A percentile compares a stretch with the other conserved stretches of the same genome.
These are phyloP conservation scores for Zaprionus camerounensis DNA, from an alignment of 1,140 invertebrate genomes.

Conservation along the genomic window DNA sequence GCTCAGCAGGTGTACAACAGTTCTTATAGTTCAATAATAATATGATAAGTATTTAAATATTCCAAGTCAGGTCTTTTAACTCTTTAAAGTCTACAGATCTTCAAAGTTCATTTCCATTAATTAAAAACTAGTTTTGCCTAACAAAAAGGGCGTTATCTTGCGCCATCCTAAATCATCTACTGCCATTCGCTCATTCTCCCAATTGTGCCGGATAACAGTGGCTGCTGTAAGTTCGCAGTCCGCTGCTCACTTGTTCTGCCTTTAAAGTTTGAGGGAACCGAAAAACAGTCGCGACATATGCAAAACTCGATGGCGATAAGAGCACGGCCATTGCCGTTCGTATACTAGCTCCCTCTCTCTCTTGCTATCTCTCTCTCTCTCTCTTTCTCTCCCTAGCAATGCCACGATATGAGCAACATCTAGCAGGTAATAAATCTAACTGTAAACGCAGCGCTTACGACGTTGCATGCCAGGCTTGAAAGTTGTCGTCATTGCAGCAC, in stretches of 20 bases:
- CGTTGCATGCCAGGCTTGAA: slow-evolving; percentile 77
- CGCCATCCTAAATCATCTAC: not conserved
- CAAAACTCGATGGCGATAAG: slow-evolving; percentile 74
- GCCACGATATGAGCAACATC: slow-evolving; percentile 77
- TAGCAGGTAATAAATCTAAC: slow-evolving; percentile 81
- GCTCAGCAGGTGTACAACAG: too few relatives aligned
- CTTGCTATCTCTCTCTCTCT: not conserved
- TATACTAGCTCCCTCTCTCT: slow-evolving; percentile 1
- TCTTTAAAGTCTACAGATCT: not conserved
- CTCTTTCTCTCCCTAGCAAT: slow-evolving; percentile 4
- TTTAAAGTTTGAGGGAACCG: slow-evolving; percentile 17
- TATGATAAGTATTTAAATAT: not conserved
- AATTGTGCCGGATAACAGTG: not conserved
- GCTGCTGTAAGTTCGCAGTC: slow-evolving; percentile 3
- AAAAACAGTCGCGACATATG: slow-evolving; percentile 72
- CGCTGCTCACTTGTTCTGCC: slow-evolving; percentile 17
- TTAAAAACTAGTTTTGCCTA: slow-evolving; percentile 7
- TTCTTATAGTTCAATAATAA: not conserved
- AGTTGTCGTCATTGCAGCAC: slow-evolving; percentile 74
- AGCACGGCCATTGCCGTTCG: slow-evolving; percentile 39
- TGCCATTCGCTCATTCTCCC: not conserved
- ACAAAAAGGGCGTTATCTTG: not conserved
- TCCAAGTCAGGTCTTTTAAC: not conserved
- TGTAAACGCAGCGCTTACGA: slow-evolving; percentile 80
- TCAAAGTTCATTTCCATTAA: not conserved